Conservation (phyloP, 2,113 vertebrate species). For the Brachyhypopomus gauderio region DNA sequence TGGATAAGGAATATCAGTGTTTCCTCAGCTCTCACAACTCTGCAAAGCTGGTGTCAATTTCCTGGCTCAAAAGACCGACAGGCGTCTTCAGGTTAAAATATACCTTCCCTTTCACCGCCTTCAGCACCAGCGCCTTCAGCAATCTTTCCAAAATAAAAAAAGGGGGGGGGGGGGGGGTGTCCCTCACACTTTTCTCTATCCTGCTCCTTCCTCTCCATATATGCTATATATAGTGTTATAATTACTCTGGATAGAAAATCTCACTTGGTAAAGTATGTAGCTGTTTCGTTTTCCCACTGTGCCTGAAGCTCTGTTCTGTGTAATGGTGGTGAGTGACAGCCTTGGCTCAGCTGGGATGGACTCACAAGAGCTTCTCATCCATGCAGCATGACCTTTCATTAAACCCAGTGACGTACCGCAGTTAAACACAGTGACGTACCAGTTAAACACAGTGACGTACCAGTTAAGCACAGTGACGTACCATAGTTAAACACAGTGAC, state of each 20-base stretch:
- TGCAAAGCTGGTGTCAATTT: neutral
- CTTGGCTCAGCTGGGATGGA: neutral
- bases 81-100: neutral
- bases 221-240: neutral
- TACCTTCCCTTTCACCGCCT: neutral
- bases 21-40: neutral
- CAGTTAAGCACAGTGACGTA: too few species aligned
- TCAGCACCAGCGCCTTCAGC: neutral
- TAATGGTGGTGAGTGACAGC: neutral
- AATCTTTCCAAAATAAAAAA: neutral
- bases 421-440: too few species aligned
- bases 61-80: neutral
- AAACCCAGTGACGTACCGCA: neutral
- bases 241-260: neutral
- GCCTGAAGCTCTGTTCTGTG: neutral
- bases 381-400: conserved; percentile 16
- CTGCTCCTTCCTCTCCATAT: neutral
- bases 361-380: conserved; percentile 1
- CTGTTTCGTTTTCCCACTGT: neutral
- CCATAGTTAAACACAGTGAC: too few species aligned
- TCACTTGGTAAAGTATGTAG: neutral
- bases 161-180: neutral
- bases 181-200: neutral
- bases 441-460: too few species aligned
- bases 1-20: neutral